These are phyloP conservation scores for Mythimna ferrago DNA, from an alignment of 2,888 invertebrate genomes.

Conservation along the genomic window DNA sequence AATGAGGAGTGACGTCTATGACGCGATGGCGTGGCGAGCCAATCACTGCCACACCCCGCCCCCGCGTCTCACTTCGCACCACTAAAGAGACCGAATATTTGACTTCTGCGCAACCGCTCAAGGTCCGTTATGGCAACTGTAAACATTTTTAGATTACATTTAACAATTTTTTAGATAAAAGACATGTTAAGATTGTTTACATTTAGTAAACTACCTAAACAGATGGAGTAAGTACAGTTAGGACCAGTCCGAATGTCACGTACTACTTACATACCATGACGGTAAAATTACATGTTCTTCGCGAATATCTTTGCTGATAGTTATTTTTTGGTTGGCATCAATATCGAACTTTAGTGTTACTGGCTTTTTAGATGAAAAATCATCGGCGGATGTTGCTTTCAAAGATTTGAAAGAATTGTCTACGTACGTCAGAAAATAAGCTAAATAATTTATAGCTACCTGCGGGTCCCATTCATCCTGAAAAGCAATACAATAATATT, in stretches of 20 bases:
- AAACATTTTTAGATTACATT: no score
- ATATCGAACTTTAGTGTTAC: constrained; percentile 64
- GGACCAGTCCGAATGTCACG: neutral
- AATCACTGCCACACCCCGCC: no score
- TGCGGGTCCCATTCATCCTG: constrained; percentile 71
- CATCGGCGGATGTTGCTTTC: constrained; percentile 10
- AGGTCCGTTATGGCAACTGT: no score
- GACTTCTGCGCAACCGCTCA: no score
- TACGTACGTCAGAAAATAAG: constrained; percentile 64
- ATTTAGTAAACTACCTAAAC: no score
- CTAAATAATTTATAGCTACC: constrained; percentile 62
- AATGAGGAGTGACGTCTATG: no score
- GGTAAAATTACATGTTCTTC: constrained; percentile 64
- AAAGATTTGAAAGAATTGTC: constrained; percentile 58
- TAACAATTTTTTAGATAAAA: no score
- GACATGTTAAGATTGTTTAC: no score
- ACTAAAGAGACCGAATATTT: no score
- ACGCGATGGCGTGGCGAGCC: no score
- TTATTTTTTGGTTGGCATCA: constrained; percentile 54
- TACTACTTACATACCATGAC: constrained; percentile 63
- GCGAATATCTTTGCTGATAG: constrained; percentile 46
- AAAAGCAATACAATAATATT: constrained; percentile 49
- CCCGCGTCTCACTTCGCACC: no score
- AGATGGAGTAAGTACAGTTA: no score
- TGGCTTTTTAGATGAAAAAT: constrained; percentile 43